Evolutionary conservation across 2,113 vertebrate genomes (phyloP), one percentile per base, ranked within the genome.

Genomic region (Bungarus multicinctus): DNA sequence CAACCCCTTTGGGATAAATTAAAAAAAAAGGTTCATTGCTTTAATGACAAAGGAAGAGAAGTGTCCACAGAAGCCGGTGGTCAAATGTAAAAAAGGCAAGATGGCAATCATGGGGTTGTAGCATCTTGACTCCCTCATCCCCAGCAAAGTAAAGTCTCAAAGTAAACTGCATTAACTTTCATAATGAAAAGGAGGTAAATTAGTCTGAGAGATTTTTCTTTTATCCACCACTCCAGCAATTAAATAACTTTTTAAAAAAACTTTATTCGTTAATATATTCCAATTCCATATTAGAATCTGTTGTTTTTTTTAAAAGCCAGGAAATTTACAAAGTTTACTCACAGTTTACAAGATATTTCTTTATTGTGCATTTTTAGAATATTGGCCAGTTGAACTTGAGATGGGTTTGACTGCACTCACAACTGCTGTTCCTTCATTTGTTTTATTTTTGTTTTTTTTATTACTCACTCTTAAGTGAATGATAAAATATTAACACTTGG

Each of bases 401-500:
- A 53, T 85, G 30, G 4, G 25, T 89, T 85, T 89, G 64, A 55
- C 50, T 34, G 39, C 11, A 43, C 14, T 52, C n/a, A 60, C 43
- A 85, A 89, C 25, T 22, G 2, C 54, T 52, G 12, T 47, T 86
- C 39, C 53, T 20, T n/a, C 6, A 1, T 43, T 60, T 4, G 1
- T 43, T 60, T 89, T 18, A 34, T 87, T 23, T 89, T 45, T 25
- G 16, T 5, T 22, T 92, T 20, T 92, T 52, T 50, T 30, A 50
- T 86, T 90, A 7, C 69, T 55, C 89, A 39, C 55, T 92, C 89
- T 89, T 85, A 89, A 92, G 57, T 89, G 53, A 58, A 86, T 60
- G 45, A 93, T 93, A 90, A 86, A 93, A 93, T 89, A 90, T 93
- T 93, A 90, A 93, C 92, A 90, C 74, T 90, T 86, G 22, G 45